Evolutionary conservation across 1,140 invertebrate genomes (phyloP), one percentile per base, ranked within the genome.

Genomic region (Sitophilus oryzae): DNA sequence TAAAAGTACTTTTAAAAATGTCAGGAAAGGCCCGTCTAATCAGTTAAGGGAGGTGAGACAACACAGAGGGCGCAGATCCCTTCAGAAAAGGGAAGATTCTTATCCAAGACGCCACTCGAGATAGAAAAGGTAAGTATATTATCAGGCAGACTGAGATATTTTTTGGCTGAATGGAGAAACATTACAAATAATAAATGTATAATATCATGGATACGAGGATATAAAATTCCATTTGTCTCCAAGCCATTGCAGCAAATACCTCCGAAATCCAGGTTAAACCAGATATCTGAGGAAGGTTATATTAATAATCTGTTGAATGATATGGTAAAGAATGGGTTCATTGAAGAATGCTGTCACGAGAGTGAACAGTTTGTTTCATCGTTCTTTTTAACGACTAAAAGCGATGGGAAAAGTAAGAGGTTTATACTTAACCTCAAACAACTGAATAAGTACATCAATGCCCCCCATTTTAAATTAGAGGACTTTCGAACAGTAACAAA

Each of bases 181-280:
- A 20, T 23, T n/a, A 25, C 37, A n/a, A 14, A 8, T n/a, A 43
- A 52, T 25, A 3, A 14, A 9, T 19, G 34, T 15, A 20, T 52
- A n/a, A n/a, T 34, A 14, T 2, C n/a, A 10, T 52, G 50, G 50
- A 8, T 52, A 19, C 9, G 9, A 18, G 50, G 50, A 18, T 52
- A 52, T 20, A 16, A 23, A 15, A 6, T 52, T 10, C 50, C 50
- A 16, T 52, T 52, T 44, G 14, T 30, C 15, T 14, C 9, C 1
- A 42, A 8, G 34, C 50, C 21, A 43, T 9, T n/a, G 8, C 35
- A 50, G 3, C 11, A 10, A 10, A 2, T 16, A 18, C 9, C 15
- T 52, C 5, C 20, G 34, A 18, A 50, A 37, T n/a, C n/a, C n/a
- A 23, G 3, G 25, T 3, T 2, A 11, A 23, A 8, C n/a, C 11